Conservation (phyloP, 1,140 invertebrate genomes). For the Drosophila pseudoobscura region DNA sequence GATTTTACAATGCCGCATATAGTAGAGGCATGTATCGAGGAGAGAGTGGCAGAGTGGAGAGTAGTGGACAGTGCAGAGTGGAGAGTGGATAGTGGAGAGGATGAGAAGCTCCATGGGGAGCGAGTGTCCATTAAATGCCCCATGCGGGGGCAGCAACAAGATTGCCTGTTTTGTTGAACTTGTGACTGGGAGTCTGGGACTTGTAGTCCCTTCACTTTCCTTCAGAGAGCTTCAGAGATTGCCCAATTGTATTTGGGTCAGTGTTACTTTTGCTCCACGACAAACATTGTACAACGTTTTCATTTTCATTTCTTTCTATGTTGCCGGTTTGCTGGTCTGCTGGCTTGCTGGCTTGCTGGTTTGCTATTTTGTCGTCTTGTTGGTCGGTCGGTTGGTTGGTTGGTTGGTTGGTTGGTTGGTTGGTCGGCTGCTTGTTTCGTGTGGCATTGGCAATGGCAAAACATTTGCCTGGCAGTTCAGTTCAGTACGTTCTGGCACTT, state of each 20-base stretch:
- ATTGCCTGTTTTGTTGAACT: constrained; percentile 36
- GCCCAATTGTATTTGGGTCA: constrained; percentile 39
- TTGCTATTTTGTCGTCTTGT: too few relatives aligned
- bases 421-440: not conserved
- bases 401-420: not conserved
- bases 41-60: not conserved
- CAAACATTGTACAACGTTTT: constrained; percentile 40
- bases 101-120: not conserved
- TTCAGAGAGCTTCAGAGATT: not conserved
- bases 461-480: constrained; percentile 12
- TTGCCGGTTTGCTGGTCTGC: constrained; percentile 17
- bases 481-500: constrained; percentile 23
- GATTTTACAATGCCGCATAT: constrained; percentile 46
- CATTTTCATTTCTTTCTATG: constrained; percentile 16
- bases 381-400: too few relatives aligned
- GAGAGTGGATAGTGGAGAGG: not conserved
- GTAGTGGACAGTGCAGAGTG: not conserved
- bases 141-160: constrained; percentile 20
- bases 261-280: constrained; percentile 41
- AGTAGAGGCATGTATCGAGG: constrained; percentile 18
- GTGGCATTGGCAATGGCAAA: constrained; percentile 3
- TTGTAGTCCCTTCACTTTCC: constrained; percentile 1
- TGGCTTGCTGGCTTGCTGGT: constrained; percentile 11
- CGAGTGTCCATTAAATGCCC: constrained; percentile 36
- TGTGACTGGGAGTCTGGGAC: constrained; percentile 15